Percentiles rank a stretch among this genome's conserved stretches.
Conservation (phyloP, 2,113 vertebrate genomes). For the Jacana jacana region DNA sequence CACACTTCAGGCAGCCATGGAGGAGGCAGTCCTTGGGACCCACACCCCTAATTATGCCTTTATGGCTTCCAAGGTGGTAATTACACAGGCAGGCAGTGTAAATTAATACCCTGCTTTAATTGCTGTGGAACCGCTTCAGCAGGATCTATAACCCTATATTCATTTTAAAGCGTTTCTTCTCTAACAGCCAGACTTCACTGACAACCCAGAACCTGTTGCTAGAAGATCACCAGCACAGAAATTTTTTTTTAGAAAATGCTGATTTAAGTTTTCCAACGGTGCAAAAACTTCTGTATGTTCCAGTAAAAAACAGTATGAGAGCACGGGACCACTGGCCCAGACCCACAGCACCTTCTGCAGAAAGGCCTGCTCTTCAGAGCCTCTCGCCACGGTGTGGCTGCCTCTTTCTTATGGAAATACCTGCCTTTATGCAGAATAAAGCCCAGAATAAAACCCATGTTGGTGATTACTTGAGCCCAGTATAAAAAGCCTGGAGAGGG, state of each 20-base stretch:
- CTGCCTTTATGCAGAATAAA: background rate
- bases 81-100: conserved; percentile 38
- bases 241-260: background rate
- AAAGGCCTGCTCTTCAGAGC: background rate
- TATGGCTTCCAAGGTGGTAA: conserved; percentile 47
- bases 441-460: background rate
- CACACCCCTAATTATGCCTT: conserved; percentile 46
- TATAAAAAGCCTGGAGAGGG: too few relatives aligned
- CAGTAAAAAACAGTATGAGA: background rate
- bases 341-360: background rate
- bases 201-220: background rate
- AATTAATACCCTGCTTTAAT: conserved; percentile 50
- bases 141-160: conserved; percentile 29
- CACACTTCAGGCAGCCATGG: background rate
- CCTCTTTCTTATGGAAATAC: background rate
- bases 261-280: background rate
- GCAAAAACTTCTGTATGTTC: background rate
- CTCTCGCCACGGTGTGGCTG: background rate
- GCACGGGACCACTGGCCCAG: background rate
- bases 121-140: conserved; percentile 46
- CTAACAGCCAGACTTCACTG: background rate
- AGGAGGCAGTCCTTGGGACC: background rate
- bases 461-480: background rate
- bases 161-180: background rate
- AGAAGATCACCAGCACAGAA: background rate